Evolutionary conservation across 2,113 vertebrate genomes (phyloP).

Genomic region (Aix galericulata): DNA sequence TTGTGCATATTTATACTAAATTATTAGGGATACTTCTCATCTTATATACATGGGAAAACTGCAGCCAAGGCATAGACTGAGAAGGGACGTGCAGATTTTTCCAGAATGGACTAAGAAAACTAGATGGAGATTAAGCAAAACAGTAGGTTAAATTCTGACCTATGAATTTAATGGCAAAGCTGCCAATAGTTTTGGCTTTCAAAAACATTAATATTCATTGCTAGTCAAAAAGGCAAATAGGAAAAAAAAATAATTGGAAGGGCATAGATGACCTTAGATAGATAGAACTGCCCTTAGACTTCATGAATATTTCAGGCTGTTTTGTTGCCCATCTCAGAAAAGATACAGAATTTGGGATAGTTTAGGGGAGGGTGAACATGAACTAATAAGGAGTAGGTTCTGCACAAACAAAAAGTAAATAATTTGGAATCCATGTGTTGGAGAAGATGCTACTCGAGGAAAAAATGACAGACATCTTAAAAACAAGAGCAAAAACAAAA

Average conservation of each 20-base stretch:
- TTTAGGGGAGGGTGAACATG: background rate
- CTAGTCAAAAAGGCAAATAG: background rate
- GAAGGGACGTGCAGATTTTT: background rate
- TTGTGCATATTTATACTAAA: background rate
- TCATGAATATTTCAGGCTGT: background rate
- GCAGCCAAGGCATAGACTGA: background rate
- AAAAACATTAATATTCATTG: background rate
- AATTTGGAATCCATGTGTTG: background rate
- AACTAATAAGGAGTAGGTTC: background rate
- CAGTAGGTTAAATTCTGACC: background rate
- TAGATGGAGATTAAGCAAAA: background rate
- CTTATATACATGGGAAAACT: background rate
- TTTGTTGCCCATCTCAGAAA: background rate
- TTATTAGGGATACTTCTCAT: background rate
- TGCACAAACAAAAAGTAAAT: background rate
- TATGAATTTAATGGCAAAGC: background rate
- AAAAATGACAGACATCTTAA: background rate
- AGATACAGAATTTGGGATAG: background rate
- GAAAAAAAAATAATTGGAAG: background rate
- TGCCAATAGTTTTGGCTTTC: background rate
- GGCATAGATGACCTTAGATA: background rate
- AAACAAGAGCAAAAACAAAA: background rate
- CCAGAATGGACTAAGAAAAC: background rate
- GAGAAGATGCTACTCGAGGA: background rate
- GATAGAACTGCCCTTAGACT: background rate